Evolutionary conservation across 2,113 vertebrate genomes (phyloP), one percentile per base, ranked within the genome.

Genomic region (Sinocyclocheilus anophthalmus): DNA sequence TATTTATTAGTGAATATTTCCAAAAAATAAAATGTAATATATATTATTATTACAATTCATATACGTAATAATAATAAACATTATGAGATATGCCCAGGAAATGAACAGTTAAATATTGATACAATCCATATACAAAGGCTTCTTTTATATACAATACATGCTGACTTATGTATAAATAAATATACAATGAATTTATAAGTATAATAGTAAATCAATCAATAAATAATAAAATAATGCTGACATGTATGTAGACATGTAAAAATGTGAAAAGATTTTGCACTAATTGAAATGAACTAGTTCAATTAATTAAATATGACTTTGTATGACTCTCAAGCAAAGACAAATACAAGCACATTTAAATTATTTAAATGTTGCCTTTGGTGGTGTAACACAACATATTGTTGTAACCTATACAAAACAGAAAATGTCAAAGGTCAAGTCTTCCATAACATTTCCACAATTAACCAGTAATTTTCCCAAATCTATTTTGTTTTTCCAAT

Each of bases 401-500:
- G 0, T 22, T 69, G 8, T 11, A 45, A 10, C 48, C 48, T 65
- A n/a, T 48, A 3, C 12, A 82, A 72, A 39, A 39, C 9, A 55
- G 13, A 59, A 73, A 73, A 73, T 73, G 82, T 84, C 82, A 84
- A 84, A 73, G 82, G 82, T 84, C 82, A 84, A 70, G 63, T 53
- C 39, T 13, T 45, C 45, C 1, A 50, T n/a, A 69, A 83, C 45
- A 33, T 39, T 83, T 82, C 24, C 45, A 20, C 7, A 82, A 30
- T 12, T 33, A 69, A 13, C 42, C 42, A 45, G 42, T 45, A 45
- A 26, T 45, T 65, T 65, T 24, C 33, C 37, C 24, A n/a, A 65
- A 24, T 65, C 59, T 9, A 50, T 30, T 20, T 33, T 4, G 14
- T 59, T 5, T 59, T 59, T 59, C 30, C 30, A 39, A 37, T 55